Evolutionary conservation across 2,113 vertebrate species (phyloP).

Genomic region (Poecile atricapillus): DNA sequence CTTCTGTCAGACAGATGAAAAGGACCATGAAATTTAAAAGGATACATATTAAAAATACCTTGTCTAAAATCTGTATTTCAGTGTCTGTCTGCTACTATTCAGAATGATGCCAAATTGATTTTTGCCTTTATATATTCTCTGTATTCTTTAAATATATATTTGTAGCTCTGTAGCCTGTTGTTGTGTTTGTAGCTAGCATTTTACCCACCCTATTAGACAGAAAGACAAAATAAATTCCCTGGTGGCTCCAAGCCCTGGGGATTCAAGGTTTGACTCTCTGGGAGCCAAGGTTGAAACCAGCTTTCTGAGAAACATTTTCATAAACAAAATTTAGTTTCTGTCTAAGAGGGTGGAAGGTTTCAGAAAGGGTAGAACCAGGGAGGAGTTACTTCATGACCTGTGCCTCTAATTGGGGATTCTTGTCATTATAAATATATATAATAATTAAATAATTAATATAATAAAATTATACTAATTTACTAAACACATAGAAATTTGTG

Average conservation of each 20-base stretch:
- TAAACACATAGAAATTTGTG: neutral
- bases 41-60: neutral
- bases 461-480: neutral
- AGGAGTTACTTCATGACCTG: neutral
- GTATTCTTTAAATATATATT: neutral
- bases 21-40: neutral
- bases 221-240: neutral
- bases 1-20: neutral
- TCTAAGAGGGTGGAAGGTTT: neutral
- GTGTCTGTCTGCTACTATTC: neutral
- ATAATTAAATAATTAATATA: no score
- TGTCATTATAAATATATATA: no score
- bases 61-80: conserved; percentile 7
- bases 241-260: neutral
- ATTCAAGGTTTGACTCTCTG: neutral
- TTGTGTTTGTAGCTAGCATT: rapidly evolving
- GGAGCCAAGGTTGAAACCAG: neutral
- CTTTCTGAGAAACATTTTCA: neutral
- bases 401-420: neutral
- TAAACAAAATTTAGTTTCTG: neutral
- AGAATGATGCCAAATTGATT: neutral
- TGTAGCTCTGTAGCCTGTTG: neutral
- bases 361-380: neutral
- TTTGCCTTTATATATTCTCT: neutral
- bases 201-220: neutral